These are phyloP conservation scores for Leptinotarsa undecemlineata DNA, from an alignment of 1,140 invertebrate genomes.

Conservation along the genomic window DNA sequence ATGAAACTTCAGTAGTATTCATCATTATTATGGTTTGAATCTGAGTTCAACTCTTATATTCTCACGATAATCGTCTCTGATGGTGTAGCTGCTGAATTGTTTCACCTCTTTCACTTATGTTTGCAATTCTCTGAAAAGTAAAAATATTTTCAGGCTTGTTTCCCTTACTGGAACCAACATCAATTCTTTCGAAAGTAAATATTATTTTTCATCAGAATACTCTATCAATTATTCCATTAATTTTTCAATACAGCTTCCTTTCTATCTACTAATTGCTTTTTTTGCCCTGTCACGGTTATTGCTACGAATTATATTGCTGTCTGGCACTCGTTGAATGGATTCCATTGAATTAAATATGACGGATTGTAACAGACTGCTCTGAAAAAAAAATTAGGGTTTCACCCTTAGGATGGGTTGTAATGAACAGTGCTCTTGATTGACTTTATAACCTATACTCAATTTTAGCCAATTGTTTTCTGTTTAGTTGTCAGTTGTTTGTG, in stretches of 20 bases:
- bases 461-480: no score
- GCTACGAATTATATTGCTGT: not conserved
- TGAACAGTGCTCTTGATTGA: no score
- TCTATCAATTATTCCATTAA: not conserved
- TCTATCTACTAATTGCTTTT: not conserved
- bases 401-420: no score
- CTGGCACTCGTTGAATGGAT: not conserved
- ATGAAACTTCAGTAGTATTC: no score
- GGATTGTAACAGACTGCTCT: not conserved
- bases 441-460: no score
- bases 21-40: no score
- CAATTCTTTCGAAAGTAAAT: not conserved
- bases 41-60: no score
- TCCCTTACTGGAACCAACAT: not conserved
- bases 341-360: not conserved
- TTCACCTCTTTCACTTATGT: not conserved
- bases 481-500: no score
- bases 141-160: not conserved
- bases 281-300: not conserved
- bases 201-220: not conserved
- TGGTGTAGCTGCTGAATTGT: not conserved
- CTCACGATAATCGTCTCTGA: no score
- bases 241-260: not conserved
- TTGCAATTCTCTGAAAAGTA: not conserved
- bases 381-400: not conserved